A percentile compares a stretch with the other conserved stretches of the same genome.
Evolutionary conservation across 2,113 vertebrate genomes (phyloP).

Genomic region (Pungitius pungitius): DNA sequence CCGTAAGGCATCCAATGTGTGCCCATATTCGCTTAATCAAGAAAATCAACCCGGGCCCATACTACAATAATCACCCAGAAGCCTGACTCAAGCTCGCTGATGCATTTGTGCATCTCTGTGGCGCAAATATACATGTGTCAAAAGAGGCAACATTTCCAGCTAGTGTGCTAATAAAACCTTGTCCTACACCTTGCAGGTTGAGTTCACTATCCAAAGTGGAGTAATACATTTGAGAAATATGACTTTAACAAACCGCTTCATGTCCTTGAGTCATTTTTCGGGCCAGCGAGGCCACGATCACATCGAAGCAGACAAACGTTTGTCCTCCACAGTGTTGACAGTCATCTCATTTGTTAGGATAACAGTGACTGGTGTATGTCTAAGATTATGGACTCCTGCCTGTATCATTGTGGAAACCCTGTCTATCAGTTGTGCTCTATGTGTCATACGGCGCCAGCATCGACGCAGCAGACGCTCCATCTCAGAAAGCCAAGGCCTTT

Average conservation of each 20-base stretch:
- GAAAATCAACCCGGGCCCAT: neutral
- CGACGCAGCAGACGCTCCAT: slow-evolving; percentile 7
- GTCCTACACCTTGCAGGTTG: neutral
- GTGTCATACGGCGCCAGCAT: neutral
- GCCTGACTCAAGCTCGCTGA: neutral
- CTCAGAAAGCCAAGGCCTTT: slow-evolving; percentile 23
- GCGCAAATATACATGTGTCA: neutral
- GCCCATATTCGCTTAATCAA: slow-evolving; percentile 1
- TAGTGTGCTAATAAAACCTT: neutral
- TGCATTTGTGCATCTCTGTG: neutral
- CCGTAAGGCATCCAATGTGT: neutral
- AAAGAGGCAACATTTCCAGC: neutral
- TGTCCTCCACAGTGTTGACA: neutral
- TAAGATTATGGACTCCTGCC: slow-evolving; percentile 2
- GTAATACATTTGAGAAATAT: neutral
- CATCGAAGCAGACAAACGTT: neutral
- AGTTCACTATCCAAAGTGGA: neutral
- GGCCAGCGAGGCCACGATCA: neutral
- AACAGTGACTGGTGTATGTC: neutral
- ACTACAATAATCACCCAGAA: neutral
- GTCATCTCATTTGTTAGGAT: neutral
- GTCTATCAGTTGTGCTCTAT: neutral
- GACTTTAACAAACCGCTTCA: neutral
- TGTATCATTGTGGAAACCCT: slow-evolving; percentile 7
- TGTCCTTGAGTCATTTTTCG: neutral